Conservation (phyloP, 2,797 vertebrate genomes). For the Otolemur crassicaudatus region DNA sequence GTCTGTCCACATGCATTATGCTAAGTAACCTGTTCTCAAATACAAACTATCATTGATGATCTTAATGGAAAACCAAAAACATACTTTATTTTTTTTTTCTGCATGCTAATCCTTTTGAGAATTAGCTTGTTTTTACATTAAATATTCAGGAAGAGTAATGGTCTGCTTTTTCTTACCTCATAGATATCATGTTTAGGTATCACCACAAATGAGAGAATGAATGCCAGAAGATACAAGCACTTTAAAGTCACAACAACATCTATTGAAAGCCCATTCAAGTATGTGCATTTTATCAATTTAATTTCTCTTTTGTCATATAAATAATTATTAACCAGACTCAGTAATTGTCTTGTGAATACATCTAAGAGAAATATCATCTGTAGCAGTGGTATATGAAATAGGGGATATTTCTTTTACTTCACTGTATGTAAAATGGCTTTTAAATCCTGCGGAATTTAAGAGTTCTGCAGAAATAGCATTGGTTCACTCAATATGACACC, state of each 20-base stretch:
- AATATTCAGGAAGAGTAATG: constrained; percentile 60
- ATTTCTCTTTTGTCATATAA: constrained; percentile 9
- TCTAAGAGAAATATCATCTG: constrained; percentile 43
- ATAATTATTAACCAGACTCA: constrained; percentile 1
- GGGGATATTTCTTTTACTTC: constrained; percentile 35
- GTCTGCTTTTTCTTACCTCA: constrained; percentile 58
- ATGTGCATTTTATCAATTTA: constrained; percentile 80
- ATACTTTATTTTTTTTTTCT: constrained; percentile 43
- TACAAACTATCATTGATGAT: background rate
- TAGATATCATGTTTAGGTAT: constrained; percentile 98
- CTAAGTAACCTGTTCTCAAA: background rate
- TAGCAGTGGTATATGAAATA: background rate
- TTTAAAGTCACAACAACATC: constrained; percentile 99
- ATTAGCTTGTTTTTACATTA: constrained; percentile 20
- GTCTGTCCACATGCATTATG: background rate
- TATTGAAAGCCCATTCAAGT: constrained; percentile 99
- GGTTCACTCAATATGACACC: background rate
- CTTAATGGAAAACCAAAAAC: background rate
- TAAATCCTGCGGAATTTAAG: constrained; percentile 14
- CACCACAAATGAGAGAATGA: constrained; percentile 99
- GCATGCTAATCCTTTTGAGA: background rate
- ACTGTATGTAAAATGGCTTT: constrained; percentile 26
- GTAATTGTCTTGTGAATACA: background rate
- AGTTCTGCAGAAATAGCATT: constrained; percentile 18
- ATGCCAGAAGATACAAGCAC: constrained; percentile 99